These are phyloP conservation scores for Apamea sordens DNA, from an alignment of 2,888 invertebrate species.

Conservation along the genomic window DNA sequence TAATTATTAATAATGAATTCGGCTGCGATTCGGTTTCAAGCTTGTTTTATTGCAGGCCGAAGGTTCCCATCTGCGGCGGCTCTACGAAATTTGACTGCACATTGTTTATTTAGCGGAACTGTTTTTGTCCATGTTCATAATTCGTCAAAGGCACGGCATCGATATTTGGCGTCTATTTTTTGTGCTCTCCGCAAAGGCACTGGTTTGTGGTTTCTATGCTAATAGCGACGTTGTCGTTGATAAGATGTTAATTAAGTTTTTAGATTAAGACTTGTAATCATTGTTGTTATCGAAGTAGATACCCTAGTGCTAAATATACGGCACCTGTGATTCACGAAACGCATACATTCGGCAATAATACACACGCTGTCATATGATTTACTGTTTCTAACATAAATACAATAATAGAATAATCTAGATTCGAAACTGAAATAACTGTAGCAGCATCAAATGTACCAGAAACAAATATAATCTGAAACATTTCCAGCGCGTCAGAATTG, in stretches of 20 bases:
- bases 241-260: conserved; percentile 31
- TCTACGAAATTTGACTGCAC: conserved; percentile 80
- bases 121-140: conserved; percentile 77
- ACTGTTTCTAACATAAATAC: conserved; percentile 44
- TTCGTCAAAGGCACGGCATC: conserved; percentile 68
- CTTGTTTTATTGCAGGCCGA: conserved; percentile 82
- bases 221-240: conserved; percentile 45
- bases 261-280: background rate
- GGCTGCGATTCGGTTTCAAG: conserved; percentile 83
- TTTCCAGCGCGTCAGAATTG: conserved; percentile 68
- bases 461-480: conserved; percentile 60
- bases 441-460: conserved; percentile 49
- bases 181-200: conserved; percentile 44
- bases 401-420: conserved; percentile 56
- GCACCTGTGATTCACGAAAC: conserved; percentile 43
- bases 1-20: conserved; percentile 89
- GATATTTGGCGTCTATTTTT: conserved; percentile 63
- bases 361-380: conserved; percentile 38
- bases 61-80: conserved; percentile 84
- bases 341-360: conserved; percentile 47
- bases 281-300: conserved; percentile 22
- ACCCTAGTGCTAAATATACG: conserved; percentile 20
- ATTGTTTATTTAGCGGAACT: conserved; percentile 87
- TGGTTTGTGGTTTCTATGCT: conserved; percentile 60
- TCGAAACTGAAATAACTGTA: conserved; percentile 49